Base-by-base conservation (phyloP, 2,113 vertebrate species). In the Nycticryphes semicollaris region DNA sequence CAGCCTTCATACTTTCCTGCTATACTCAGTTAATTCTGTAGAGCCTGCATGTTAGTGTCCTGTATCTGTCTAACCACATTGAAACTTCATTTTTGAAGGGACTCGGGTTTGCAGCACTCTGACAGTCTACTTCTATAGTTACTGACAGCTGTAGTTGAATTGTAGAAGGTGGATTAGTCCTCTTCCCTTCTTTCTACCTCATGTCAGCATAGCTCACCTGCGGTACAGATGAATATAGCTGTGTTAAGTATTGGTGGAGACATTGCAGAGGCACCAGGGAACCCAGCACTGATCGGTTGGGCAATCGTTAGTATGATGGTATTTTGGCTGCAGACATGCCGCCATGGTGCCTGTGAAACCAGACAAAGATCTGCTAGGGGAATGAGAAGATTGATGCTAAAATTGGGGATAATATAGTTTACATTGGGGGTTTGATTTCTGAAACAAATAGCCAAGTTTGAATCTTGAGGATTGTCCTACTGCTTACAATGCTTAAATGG, bases 371-470 rank as follows among this genome's bases (percentile, higher is more conserved):
- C 59, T 47, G 4, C 23, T 10, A 6, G 15, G 59, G 24, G 37
- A 77, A 13, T 14, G 43, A 53, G 33, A 60, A 69, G 73, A 31
- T 4, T 13, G 57, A 11, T 23, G 14, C n/a, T 27, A 28, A 48
- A 73, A 57, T 0, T 45, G 0, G 19, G 41, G 20, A 1, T 35
- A 7, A 12, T 41, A 4, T 7, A 9, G 56, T 48, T 31, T 72
- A 3, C 8, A 10, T 50, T 21, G 41, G 24, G 23, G 21, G 22
- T 50, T 89, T 78, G 39, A 43, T 69, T 64, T 89, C 57, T 72
- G 28, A 60, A 80, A 66, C 39, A 25, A 62, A 24, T 20, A 68
- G 64, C 2, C 17, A 18, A 10, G 9, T 72, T 94, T 76, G 31
- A 25, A 23, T 92, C n/a, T 56, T 50, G 18, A 70, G 30, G 35